Evolutionary conservation across 2,888 invertebrate genomes (phyloP).

Genomic region (Ormyrus nitidulus): DNA sequence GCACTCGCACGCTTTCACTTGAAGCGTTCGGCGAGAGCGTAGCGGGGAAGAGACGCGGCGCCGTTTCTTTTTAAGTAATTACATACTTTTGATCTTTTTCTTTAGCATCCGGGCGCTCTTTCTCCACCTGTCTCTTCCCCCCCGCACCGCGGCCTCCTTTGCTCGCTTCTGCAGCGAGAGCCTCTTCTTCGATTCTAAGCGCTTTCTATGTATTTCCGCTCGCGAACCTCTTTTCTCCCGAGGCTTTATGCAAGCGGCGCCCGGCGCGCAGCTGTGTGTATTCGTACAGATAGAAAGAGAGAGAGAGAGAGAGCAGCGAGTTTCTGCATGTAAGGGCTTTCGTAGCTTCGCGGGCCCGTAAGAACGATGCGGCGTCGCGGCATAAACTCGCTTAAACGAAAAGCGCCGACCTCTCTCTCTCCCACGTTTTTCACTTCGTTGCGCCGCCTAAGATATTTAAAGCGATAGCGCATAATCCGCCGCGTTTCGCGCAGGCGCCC

Average conservation of each 20-base stretch:
- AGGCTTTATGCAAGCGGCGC: conserved; percentile 24
- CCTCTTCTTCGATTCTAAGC: conserved; percentile 38
- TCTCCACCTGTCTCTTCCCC: background rate
- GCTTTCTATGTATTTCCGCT: conserved; percentile 16
- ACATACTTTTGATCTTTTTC: conserved; percentile 52
- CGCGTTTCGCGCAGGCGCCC: no score
- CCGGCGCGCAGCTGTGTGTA: background rate
- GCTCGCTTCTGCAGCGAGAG: background rate
- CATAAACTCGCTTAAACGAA: conserved; percentile 36
- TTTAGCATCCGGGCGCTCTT: background rate
- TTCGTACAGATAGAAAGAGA: background rate
- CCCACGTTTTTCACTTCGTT: conserved; percentile 23
- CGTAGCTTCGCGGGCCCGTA: conserved; percentile 30
- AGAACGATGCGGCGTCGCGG: conserved; percentile 14
- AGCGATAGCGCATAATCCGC: conserved; percentile 29
- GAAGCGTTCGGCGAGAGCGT: conserved; percentile 2
- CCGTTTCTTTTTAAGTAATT: conserved; percentile 54
- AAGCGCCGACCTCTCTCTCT: background rate
- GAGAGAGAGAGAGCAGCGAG: background rate
- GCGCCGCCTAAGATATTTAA: conserved; percentile 29
- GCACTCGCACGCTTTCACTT: background rate
- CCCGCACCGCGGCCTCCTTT: background rate
- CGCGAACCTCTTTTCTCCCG: conserved; percentile 27
- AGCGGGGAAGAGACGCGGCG: background rate
- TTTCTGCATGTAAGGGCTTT: conserved; percentile 33